A percentile compares a stretch with the other conserved stretches of the same genome.
phyloP scores from a whole-genome alignment of 2,888 invertebrate species.

The Netelia inedita region DNA sequence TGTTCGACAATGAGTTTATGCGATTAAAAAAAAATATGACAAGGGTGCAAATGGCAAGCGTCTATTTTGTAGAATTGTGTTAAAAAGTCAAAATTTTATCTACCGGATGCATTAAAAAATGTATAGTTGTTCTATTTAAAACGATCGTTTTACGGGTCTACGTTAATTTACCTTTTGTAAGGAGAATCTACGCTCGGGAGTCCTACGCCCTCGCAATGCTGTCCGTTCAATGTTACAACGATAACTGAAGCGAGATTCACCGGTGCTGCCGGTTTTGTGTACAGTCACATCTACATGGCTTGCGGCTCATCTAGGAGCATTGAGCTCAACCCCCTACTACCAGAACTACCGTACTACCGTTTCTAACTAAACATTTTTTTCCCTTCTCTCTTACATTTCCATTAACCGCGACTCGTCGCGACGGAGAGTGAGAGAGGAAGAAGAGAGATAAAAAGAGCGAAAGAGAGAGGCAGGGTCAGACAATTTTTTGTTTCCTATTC shows the following conservation, averaged over 20 bases:
- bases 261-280: slow-evolving; percentile 54
- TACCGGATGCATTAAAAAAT: background rate
- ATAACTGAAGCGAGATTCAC: slow-evolving; percentile 69
- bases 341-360: slow-evolving; percentile 53
- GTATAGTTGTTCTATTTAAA: background rate
- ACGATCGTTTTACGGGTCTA: background rate
- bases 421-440: background rate
- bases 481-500: background rate
- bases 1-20: too few species aligned
- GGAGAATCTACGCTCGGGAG: slow-evolving; percentile 19
- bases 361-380: slow-evolving; percentile 56
- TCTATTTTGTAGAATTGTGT: background rate
- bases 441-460: background rate
- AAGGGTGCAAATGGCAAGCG: too few species aligned
- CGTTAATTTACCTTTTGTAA: slow-evolving; percentile 59
- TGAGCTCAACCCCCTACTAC: slow-evolving; percentile 62
- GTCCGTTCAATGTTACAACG: slow-evolving; percentile 66
- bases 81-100: slow-evolving; percentile 16
- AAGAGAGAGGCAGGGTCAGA: background rate
- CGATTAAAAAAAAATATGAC: background rate
- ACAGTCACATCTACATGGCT: slow-evolving; percentile 67
- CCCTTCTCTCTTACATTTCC: slow-evolving; percentile 25
- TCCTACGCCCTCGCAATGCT: slow-evolving; percentile 65
- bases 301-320: slow-evolving; percentile 64
- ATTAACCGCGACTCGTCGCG: slow-evolving; percentile 5